Evolutionary conservation across 2,888 invertebrate genomes (phyloP).

Genomic region (Eulithis testata): DNA sequence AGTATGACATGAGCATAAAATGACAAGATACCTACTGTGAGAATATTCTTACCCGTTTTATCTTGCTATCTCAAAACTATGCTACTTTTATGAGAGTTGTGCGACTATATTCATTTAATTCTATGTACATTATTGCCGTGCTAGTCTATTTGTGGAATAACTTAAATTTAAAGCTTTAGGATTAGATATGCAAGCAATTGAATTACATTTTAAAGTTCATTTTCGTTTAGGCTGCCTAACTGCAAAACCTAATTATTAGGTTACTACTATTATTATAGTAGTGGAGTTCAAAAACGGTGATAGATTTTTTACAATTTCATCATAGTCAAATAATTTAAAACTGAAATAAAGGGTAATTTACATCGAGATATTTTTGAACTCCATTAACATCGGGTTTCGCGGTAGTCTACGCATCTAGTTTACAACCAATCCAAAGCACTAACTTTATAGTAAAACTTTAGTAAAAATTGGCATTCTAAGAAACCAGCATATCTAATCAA

Average conservation of each 20-base stretch:
- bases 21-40: neutral
- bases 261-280: too few relatives aligned
- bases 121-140: constrained; percentile 52
- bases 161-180: constrained; percentile 25
- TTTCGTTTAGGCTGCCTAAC: neutral
- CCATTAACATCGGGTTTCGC: too few relatives aligned
- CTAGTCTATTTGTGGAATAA: constrained; percentile 27
- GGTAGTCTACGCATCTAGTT: too few relatives aligned
- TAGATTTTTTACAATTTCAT: too few relatives aligned
- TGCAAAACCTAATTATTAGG: too few relatives aligned
- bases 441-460: too few relatives aligned
- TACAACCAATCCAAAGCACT: too few relatives aligned
- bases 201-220: neutral
- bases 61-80: neutral
- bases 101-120: constrained; percentile 16
- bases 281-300: too few relatives aligned
- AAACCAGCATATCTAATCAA: constrained; percentile 21
- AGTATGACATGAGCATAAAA: neutral
- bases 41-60: constrained; percentile 5
- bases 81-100: constrained; percentile 18
- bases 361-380: too few relatives aligned
- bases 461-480: neutral
- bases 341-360: too few relatives aligned
- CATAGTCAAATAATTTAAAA: too few relatives aligned
- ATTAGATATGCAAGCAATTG: constrained; percentile 19